These are phyloP conservation scores for Pseudochromis fuscus DNA, from an alignment of 2,797 vertebrate genomes.

Conservation along the genomic window DNA sequence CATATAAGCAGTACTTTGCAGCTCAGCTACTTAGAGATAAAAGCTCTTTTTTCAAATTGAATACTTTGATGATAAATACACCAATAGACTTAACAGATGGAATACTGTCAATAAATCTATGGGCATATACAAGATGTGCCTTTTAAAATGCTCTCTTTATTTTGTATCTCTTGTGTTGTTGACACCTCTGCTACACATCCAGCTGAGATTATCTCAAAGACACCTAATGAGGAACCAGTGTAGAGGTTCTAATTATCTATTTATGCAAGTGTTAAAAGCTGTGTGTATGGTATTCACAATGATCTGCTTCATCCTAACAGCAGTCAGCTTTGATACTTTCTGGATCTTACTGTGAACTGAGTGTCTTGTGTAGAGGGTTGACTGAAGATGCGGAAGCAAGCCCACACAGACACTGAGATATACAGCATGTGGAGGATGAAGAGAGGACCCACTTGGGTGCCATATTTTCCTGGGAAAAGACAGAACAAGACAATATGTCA, in stretches of 20 bases:
- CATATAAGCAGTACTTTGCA: too few relatives aligned
- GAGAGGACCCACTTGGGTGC: constrained; percentile 84
- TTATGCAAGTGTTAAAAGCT: background rate
- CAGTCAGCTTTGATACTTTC: background rate
- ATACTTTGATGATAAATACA: background rate
- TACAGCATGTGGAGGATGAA: constrained; percentile 89
- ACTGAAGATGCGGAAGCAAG: constrained; percentile 90
- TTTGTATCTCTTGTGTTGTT: background rate
- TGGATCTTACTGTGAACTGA: constrained; percentile 82
- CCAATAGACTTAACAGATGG: background rate
- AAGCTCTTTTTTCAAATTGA: background rate
- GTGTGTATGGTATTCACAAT: background rate
- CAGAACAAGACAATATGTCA: background rate
- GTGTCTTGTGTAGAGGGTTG: constrained; percentile 79
- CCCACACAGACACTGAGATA: constrained; percentile 90
- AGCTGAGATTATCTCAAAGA: too few relatives aligned
- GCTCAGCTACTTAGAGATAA: background rate
- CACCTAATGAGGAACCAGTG: background rate
- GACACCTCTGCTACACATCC: background rate
- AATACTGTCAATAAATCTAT: background rate
- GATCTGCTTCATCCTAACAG: background rate
- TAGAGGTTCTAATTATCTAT: background rate
- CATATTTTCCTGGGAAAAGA: constrained; percentile 89
- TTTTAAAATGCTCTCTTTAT: background rate
- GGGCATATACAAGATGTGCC: too few relatives aligned